Base-by-base conservation (phyloP, 30 jellyfish, hydroid and myxozoan genomes). In the Aurelia sp. region DNA sequence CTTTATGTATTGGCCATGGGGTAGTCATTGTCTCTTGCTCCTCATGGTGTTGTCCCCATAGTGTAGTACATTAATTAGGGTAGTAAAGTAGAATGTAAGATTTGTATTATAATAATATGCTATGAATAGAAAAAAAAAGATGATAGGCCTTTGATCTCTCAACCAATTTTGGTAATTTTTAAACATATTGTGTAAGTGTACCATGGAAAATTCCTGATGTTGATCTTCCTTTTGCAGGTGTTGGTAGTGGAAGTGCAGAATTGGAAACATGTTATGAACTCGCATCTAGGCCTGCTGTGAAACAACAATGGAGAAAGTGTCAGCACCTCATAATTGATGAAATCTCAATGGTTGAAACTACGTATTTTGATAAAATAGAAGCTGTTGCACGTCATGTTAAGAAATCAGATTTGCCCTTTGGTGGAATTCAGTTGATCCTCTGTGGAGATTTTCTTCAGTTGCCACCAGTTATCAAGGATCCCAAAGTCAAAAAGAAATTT, bases 381-480 rank as follows among this genome's bases (percentile, higher is more conserved):
- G 81, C 92, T 57, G 90, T 96, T 59, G 99, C 99, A 0, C 52
- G 97, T 20, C 72, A 44, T 21, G 71, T 96, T 1, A 68, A 90
- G 70, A 67, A 82, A 24, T 57, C 72, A 24, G 86, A 76, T 40
- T 59, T n/a, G 7, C 99, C 99, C 38, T 96, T 96, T 82, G 99
- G 99, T 4, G 99, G 99, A 3, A 96, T 96, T 38, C 99, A 96
- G 89, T 89, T 96, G 87, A 85, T 96, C 16, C 74, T 84, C 13
- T 81, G 97, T 91, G 99, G 99, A 4, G 98, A 96, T 60, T 90
- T 96, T 64, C 70, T 90, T 27, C 99, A 96, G 64, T 90, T 96
- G 62, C 97, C 99, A n/a, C 99, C 99, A 0, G 97, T 96, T 17
- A 41, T 53, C 27, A 80, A 74, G 80, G 87, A 72, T 65, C 20